Conservation (phyloP, 2,888 invertebrate genomes). For the Brassicogethes aeneus region DNA sequence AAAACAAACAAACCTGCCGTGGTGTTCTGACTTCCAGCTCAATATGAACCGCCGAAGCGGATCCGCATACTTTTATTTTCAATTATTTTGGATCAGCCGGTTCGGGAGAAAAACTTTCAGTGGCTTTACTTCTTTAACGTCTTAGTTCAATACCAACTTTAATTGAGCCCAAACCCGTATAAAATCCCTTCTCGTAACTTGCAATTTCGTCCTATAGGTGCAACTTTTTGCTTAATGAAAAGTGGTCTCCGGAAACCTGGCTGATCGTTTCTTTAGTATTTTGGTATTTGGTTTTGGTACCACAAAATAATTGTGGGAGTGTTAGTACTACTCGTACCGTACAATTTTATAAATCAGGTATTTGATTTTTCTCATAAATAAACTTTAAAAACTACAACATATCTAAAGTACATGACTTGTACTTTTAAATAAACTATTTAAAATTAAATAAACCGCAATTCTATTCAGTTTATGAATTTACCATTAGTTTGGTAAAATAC, state of each 20-base stretch:
- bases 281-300: background rate
- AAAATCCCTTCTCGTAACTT: too few relatives aligned
- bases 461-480: conserved; percentile 19
- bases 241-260: conserved; percentile 21
- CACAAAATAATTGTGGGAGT: background rate
- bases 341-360: conserved; percentile 1
- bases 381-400: conserved; percentile 25
- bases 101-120: conserved; percentile 24
- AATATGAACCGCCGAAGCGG: conserved; percentile 22
- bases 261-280: conserved; percentile 12
- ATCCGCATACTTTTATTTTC: conserved; percentile 20
- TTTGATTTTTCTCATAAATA: conserved; percentile 19
- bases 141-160: background rate
- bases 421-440: conserved; percentile 26
- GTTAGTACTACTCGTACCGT: conserved; percentile 15
- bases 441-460: conserved; percentile 25
- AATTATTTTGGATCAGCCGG: conserved; percentile 23
- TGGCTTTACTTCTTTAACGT: conserved; percentile 4
- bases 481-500: conserved; percentile 45
- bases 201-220: conserved; percentile 12
- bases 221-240: conserved; percentile 14
- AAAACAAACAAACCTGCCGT: conserved; percentile 16
- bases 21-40: conserved; percentile 15
- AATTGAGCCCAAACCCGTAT: conserved; percentile 1
- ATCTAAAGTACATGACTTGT: conserved; percentile 27